These are phyloP conservation scores for Liolophura sinensis DNA, from an alignment of 1,140 invertebrate genomes.

Conservation along the genomic window DNA sequence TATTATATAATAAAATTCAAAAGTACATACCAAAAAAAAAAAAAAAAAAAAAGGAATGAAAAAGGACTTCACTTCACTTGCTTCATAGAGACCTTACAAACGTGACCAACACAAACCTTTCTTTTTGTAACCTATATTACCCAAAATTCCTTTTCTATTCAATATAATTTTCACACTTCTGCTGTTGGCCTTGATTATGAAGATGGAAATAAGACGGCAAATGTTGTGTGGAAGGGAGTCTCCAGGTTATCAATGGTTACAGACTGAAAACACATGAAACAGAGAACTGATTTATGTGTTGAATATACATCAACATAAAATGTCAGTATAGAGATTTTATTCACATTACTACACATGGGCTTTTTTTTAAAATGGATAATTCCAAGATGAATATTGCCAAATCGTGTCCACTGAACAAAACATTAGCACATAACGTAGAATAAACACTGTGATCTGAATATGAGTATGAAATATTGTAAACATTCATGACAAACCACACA, in stretches of 20 bases:
- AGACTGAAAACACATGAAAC: conserved; percentile 20
- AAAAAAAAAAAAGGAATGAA: no score
- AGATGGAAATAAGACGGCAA: conserved; percentile 35
- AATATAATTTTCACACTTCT: no score
- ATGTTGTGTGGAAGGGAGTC: conserved; percentile 32
- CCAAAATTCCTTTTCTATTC: no score
- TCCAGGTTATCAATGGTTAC: conserved; percentile 19
- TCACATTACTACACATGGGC: background rate
- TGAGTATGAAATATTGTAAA: no score
- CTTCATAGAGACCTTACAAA: no score
- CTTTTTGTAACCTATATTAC: no score
- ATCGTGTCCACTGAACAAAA: background rate
- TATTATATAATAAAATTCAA: no score
- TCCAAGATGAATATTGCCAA: background rate
- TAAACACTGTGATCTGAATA: no score
- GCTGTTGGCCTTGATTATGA: conserved; percentile 20
- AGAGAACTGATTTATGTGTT: conserved; percentile 9
- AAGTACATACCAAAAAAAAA: no score
- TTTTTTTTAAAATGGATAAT: background rate
- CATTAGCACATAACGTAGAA: background rate
- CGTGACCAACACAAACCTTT: no score
- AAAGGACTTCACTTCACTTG: no score
- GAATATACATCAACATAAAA: conserved; percentile 7
- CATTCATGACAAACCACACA: no score
- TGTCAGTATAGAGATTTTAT: background rate